Evolutionary conservation across 53 echinoderm and acorn worm genomes (phyloP).

Genomic region (Actinopyga echinites): DNA sequence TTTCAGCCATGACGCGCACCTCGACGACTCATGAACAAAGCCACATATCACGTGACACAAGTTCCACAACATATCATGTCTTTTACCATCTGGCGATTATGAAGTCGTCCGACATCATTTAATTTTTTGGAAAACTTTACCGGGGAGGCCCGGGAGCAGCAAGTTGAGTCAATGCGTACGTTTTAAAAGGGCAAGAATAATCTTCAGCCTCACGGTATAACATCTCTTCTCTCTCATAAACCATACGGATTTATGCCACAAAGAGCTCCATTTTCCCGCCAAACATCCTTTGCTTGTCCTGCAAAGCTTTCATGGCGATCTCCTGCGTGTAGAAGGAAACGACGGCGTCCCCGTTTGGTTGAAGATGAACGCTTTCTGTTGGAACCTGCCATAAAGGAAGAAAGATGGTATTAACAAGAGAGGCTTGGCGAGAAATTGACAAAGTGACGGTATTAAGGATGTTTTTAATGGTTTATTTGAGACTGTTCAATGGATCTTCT

Average conservation of each 20-base stretch:
- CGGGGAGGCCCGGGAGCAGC: too few species aligned
- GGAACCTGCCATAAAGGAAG: constrained; percentile 64
- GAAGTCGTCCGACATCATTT: too few species aligned
- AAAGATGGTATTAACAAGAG: neutral
- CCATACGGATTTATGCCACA: constrained; percentile 51
- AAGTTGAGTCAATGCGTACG: neutral
- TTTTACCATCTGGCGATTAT: too few species aligned
- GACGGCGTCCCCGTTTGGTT: constrained; percentile 87
- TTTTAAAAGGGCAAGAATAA: constrained; percentile 18
- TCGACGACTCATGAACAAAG: too few species aligned
- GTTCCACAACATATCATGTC: too few species aligned
- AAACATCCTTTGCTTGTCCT: constrained; percentile 88
- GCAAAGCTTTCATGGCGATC: constrained; percentile 79
- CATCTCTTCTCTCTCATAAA: neutral
- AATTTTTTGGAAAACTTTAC: too few species aligned
- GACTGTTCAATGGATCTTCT: too few species aligned
- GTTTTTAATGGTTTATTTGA: too few species aligned
- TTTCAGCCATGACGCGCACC: too few species aligned
- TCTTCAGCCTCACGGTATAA: neutral
- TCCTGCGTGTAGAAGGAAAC: constrained; percentile 90
- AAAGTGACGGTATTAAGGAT: too few species aligned
- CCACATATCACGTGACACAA: too few species aligned
- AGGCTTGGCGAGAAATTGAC: neutral
- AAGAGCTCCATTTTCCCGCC: constrained; percentile 94
- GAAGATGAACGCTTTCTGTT: constrained; percentile 90